phyloP scores from a whole-genome alignment of 2,888 invertebrate genomes.

The Pyrgus malvae region DNA sequence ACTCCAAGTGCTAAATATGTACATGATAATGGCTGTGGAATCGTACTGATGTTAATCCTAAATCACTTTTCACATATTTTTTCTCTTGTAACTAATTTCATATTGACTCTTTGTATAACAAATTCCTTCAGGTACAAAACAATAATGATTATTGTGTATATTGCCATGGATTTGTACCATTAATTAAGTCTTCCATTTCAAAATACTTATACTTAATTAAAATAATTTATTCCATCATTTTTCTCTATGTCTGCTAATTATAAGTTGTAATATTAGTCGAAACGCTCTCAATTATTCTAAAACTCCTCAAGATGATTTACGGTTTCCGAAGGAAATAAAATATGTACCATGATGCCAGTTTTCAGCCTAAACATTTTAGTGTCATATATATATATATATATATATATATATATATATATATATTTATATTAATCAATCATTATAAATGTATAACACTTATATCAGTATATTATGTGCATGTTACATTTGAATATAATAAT shows the following conservation, averaged over 20 bases:
- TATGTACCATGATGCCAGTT: slow-evolving; percentile 9
- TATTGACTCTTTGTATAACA: slow-evolving; percentile 49
- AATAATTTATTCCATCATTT: slow-evolving; percentile 49
- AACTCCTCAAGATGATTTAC: slow-evolving; percentile 5
- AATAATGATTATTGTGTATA: slow-evolving; percentile 52
- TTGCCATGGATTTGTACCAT: slow-evolving; percentile 69
- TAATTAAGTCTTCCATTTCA: slow-evolving; percentile 78
- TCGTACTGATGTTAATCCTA: slow-evolving; percentile 73
- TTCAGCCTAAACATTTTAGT: slow-evolving; percentile 23
- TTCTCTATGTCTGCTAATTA: slow-evolving; percentile 66
- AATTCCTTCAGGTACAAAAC: slow-evolving; percentile 49
- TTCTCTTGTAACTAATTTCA: slow-evolving; percentile 50
- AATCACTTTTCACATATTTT: slow-evolving; percentile 58
- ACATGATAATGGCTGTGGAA: slow-evolving; percentile 78
- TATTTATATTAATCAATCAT: too few relatives aligned
- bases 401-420: too few relatives aligned
- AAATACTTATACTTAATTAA: slow-evolving; percentile 58
- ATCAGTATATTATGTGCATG: slow-evolving; percentile 38
- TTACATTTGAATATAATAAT: slow-evolving; percentile 30
- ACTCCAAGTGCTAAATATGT: slow-evolving; percentile 72
- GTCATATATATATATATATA: too few relatives aligned
- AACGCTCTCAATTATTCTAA: slow-evolving; percentile 4
- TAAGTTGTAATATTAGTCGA: slow-evolving; percentile 37
- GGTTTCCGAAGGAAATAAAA: slow-evolving; percentile 14
- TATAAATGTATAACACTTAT: slow-evolving; percentile 23